Percentiles rank a stretch among this genome's conserved stretches.
phyloP scores from a whole-genome alignment of 2,888 invertebrate genomes.

The Ariolimax columbianus region DNA sequence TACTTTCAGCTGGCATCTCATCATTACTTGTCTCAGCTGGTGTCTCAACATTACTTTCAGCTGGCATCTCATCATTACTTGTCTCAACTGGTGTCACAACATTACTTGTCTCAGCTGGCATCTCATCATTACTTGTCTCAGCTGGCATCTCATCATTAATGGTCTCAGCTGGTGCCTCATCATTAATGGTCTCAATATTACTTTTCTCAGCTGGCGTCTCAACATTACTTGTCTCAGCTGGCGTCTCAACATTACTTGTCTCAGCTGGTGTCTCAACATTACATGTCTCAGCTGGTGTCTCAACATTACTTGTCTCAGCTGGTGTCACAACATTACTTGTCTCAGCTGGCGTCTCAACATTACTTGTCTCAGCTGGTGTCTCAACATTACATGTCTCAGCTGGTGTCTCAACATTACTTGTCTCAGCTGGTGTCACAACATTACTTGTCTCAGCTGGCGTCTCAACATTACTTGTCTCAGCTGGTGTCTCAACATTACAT shows the following conservation, averaged over 20 bases:
- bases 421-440: not conserved
- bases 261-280: not conserved
- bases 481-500: not conserved
- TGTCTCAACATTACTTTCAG: not conserved
- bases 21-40: not conserved
- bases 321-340: not conserved
- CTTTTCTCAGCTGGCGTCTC: not conserved
- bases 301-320: not conserved
- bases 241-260: not conserved
- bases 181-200: not conserved
- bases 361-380: not conserved
- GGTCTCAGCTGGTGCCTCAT: not conserved
- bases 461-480: not conserved
- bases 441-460: not conserved
- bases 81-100: not conserved
- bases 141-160: not conserved
- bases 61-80: not conserved
- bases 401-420: not conserved
- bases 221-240: not conserved
- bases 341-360: not conserved
- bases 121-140: not conserved
- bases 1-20: not conserved
- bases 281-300: not conserved
- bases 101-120: not conserved
- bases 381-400: not conserved